Conservation (phyloP, 2,888 invertebrate species). For the Athalia circularis region DNA sequence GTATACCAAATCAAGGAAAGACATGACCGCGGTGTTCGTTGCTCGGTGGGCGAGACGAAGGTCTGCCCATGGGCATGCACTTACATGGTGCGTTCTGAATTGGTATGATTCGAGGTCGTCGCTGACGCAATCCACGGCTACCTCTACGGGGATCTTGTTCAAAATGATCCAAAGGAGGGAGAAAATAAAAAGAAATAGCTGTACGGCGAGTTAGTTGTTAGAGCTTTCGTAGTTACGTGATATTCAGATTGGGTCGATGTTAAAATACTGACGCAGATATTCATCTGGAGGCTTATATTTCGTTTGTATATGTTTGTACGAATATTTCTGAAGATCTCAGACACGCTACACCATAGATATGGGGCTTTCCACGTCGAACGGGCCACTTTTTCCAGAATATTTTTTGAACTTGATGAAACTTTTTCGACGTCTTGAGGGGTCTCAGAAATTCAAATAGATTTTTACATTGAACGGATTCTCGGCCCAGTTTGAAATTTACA, state of each 20-base stretch:
- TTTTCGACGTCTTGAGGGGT: no score
- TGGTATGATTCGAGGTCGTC: slow-evolving; percentile 60
- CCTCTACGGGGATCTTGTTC: slow-evolving; percentile 24
- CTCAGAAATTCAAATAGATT: no score
- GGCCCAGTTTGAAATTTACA: no score
- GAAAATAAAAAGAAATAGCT: background rate
- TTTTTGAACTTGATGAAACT: no score
- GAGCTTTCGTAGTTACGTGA: background rate
- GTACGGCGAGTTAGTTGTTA: background rate
- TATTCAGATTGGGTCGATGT: background rate
- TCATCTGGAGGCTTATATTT: no score
- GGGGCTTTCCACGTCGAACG: no score
- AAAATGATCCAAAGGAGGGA: background rate
- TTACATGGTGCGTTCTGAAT: slow-evolving; percentile 65
- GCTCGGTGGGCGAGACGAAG: slow-evolving; percentile 62
- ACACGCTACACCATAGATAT: no score
- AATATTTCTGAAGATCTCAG: no score
- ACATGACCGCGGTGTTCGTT: slow-evolving; percentile 26
- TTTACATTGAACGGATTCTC: no score
- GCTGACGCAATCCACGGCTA: slow-evolving; percentile 59
- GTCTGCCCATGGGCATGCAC: slow-evolving; percentile 65
- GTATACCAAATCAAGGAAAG: slow-evolving; percentile 41
- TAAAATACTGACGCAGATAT: no score
- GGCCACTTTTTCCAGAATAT: no score
- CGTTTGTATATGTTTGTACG: no score